Conservation (phyloP, 2,797 vertebrate genomes). For the Parauchenoglanis ngamensis region DNA sequence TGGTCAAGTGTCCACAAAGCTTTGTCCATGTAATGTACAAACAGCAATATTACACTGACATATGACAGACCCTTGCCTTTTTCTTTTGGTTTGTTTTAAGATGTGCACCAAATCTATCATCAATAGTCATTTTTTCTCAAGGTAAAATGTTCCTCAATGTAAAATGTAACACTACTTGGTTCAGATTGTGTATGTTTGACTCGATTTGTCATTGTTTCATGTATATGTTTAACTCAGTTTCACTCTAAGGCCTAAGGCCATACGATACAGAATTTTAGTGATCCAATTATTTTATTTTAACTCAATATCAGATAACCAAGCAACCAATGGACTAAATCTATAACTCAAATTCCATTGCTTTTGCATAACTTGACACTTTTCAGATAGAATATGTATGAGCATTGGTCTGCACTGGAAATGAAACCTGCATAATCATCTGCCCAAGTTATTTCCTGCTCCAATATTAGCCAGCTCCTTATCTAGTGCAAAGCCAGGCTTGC, state of each 20-base stretch:
- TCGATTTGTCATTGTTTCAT: neutral
- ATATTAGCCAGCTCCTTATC: conserved; percentile 58
- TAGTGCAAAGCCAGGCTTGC: conserved; percentile 57
- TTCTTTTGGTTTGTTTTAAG: neutral
- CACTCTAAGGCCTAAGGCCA: conserved; percentile 18
- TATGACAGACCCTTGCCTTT: neutral
- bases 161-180: neutral
- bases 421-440: conserved; percentile 57
- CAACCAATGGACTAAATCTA: conserved; percentile 45
- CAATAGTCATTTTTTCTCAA: neutral
- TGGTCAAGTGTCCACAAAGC: too few relatives aligned
- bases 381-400: conserved; percentile 61
- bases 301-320: conserved; percentile 50
- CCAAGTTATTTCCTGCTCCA: conserved; percentile 58
- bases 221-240: conserved; percentile 14
- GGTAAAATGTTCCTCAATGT: too few relatives aligned
- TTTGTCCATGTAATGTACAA: neutral
- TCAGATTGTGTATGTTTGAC: neutral
- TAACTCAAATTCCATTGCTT: conserved; percentile 58
- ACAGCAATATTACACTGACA: neutral
- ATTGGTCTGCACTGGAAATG: conserved; percentile 53
- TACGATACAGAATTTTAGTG: conserved; percentile 42
- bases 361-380: conserved; percentile 55
- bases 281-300: conserved; percentile 51
- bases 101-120: neutral